A percentile compares a stretch with the other conserved stretches of the same genome.
These are phyloP conservation scores for Megaceryle torquata DNA, from an alignment of 2,113 vertebrate genomes.

Conservation along the genomic window DNA sequence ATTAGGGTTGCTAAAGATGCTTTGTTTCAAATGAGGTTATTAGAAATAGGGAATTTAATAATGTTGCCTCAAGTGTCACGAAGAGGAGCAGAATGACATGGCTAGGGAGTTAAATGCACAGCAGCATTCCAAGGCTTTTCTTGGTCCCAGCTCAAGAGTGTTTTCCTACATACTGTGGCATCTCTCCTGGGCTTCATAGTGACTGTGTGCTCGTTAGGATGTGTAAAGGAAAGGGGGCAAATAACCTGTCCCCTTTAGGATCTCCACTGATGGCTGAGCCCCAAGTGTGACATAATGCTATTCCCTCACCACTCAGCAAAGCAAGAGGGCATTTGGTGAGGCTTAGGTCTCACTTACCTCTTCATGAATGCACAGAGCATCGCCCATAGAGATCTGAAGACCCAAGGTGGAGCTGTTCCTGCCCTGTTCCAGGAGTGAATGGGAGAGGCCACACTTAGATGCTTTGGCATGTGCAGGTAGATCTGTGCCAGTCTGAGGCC, in stretches of 20 bases:
- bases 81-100: not conserved
- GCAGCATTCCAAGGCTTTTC: not conserved
- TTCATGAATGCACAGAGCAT: not conserved
- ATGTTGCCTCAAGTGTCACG: not conserved
- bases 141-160: not conserved
- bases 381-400: not conserved
- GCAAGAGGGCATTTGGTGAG: not conserved
- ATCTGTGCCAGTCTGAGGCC: not conserved
- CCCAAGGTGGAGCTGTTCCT: not conserved
- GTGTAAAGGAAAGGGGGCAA: not conserved
- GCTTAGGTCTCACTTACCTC: not conserved
- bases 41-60: not conserved
- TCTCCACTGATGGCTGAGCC: not conserved
- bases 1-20: conserved; percentile 1
- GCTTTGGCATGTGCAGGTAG: not conserved
- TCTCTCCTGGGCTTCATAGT: not conserved
- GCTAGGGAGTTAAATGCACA: not conserved
- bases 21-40: not conserved
- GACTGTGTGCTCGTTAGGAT: not conserved
- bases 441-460: not conserved
- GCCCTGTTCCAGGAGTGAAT: not conserved
- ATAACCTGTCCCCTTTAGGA: fast-evolving
- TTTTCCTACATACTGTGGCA: not conserved
- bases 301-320: not conserved
- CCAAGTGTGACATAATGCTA: not conserved